Base-by-base conservation (phyloP, 2,888 invertebrate genomes). In the Sabellastarte sp. region DNA sequence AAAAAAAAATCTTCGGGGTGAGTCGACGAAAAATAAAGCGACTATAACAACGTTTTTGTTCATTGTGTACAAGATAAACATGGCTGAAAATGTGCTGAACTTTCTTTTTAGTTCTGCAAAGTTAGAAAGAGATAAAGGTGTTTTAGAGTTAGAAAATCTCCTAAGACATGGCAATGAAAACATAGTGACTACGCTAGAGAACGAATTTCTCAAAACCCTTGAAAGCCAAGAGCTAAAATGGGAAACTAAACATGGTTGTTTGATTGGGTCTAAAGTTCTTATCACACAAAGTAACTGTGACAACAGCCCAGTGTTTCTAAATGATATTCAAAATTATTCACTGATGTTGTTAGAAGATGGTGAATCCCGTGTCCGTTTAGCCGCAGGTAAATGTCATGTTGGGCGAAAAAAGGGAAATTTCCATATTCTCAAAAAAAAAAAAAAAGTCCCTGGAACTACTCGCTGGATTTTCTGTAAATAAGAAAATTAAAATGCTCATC, bases 331-430 rank as follows among this genome's bases (percentile, higher is more conserved):
- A 58, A 71, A 70, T 5, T 67, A 76, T 32, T 76, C 81, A 10
- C 61, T 83, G 33, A 69, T 72, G 32, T 72, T 82, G 20, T 71
- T 86, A 41, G 82, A 83, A 41, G 84, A 86, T 72, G 65, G 69
- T 28, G 86, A 86, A 76, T 84, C 83, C 33, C 74, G 86, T 72
- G 84, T 86, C 4, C 72, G 86, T 67, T 74, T 85, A 55, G 82
- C 84, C 28, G 82, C 86, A 66, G 86, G 85, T 84, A 72, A 55
- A 52, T 3, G 63, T 26, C 32, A n/a, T n/a, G n/a, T n/a, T n/a
- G n/a, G n/a, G n/a, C n/a, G n/a, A n/a, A n/a, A n/a, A n/a, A n/a
- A n/a, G n/a, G n/a, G n/a, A n/a, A n/a, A n/a, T n/a, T n/a, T n/a
- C n/a, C n/a, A 26, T 56, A 26, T 2, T 30, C 56, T 28, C 56